Conservation (phyloP, 2,888 invertebrate genomes). For the Synergus laeviventris region DNA sequence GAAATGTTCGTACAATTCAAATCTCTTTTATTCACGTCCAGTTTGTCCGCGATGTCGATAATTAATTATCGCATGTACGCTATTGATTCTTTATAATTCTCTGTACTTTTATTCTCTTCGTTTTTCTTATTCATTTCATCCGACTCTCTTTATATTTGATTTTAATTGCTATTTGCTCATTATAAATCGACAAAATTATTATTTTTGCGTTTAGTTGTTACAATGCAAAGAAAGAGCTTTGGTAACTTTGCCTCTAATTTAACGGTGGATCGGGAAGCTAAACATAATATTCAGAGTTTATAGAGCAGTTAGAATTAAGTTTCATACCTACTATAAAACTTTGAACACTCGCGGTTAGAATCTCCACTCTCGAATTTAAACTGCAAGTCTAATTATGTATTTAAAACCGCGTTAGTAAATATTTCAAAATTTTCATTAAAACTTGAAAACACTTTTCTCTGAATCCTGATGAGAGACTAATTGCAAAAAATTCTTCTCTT, state of each 20-base stretch:
- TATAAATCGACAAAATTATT: slow-evolving; percentile 27
- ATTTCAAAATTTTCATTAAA: no score
- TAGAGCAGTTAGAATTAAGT: background rate
- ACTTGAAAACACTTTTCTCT: no score
- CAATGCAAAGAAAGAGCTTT: background rate
- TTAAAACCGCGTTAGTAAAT: no score
- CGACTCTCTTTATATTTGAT: background rate
- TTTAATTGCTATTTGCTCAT: slow-evolving; percentile 11
- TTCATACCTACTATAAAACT: background rate
- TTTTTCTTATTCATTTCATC: background rate
- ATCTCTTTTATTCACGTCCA: slow-evolving; percentile 19
- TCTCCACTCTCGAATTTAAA: background rate
- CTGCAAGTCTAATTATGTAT: no score
- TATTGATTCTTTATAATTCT: slow-evolving; percentile 32
- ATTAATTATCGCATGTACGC: slow-evolving; percentile 33
- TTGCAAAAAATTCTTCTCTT: no score
- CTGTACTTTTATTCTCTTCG: background rate
- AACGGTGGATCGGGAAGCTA: background rate
- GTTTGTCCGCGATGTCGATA: slow-evolving; percentile 14
- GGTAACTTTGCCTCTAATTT: slow-evolving; percentile 13
- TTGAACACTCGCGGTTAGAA: background rate
- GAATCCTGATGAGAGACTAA: no score
- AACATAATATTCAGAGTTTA: slow-evolving; percentile 2
- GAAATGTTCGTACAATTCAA: slow-evolving; percentile 32
- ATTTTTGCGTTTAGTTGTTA: background rate